Evolutionary conservation across 2,888 invertebrate species (phyloP).

Genomic region (Drosophila hamatofila): DNA sequence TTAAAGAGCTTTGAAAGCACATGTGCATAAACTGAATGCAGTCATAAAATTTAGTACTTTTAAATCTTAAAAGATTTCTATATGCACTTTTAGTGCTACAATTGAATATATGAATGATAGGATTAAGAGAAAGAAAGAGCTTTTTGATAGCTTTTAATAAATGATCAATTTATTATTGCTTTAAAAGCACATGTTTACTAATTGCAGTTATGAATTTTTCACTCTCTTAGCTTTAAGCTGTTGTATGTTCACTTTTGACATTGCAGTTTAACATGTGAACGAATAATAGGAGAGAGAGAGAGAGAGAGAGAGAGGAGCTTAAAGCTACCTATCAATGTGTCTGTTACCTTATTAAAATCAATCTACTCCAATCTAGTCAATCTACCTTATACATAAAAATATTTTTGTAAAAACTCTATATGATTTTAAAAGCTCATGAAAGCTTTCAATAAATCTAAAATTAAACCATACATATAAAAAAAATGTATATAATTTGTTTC

Average conservation of each 20-base stretch:
- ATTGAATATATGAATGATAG: neutral
- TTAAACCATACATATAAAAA: rapidly evolving
- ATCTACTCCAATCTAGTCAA: neutral
- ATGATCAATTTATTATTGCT: no score
- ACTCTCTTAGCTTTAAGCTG: no score
- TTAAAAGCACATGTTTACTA: no score
- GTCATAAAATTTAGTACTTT: no score
- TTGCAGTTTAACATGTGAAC: no score
- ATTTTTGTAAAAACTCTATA: no score
- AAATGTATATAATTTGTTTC: no score
- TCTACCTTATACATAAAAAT: no score
- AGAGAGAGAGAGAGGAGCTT: neutral
- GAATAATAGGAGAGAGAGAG: neutral
- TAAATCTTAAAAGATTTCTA: neutral
- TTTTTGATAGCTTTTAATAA: no score
- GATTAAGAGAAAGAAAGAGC: neutral
- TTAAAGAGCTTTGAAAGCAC: neutral
- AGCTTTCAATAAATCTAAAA: neutral
- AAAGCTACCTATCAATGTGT: no score
- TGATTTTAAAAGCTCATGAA: neutral
- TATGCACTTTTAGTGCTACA: neutral
- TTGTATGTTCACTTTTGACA: no score
- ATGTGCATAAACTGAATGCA: neutral
- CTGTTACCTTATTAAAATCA: neutral
- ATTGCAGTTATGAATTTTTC: no score